phyloP scores from a whole-genome alignment of 1,140 invertebrate genomes.

The Drosophila setifemur region DNA sequence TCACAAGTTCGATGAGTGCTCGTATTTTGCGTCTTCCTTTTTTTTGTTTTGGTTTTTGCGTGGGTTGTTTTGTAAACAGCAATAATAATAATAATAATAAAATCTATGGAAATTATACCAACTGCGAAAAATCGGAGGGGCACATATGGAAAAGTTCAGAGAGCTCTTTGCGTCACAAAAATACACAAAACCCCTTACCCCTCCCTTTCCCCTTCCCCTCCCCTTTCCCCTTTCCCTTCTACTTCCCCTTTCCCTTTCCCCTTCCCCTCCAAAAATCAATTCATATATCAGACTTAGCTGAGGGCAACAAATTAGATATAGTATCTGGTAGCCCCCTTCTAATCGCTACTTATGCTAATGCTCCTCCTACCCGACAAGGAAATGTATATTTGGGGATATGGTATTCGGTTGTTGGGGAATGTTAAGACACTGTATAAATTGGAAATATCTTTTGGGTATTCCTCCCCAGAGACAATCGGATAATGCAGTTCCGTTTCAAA shows the following conservation, averaged over 20 bases:
- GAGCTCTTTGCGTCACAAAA: neutral
- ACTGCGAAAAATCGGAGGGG: too few relatives aligned
- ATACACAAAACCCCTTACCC: neutral
- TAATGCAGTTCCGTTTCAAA: neutral
- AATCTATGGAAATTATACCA: neutral
- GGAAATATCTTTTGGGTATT: constrained; percentile 6
- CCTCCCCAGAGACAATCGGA: too few relatives aligned
- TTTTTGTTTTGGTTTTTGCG: neutral
- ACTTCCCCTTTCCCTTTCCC: too few relatives aligned
- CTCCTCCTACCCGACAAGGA: neutral
- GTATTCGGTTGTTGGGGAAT: constrained; percentile 4
- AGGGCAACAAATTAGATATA: constrained; percentile 41
- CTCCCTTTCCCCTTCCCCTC: too few relatives aligned
- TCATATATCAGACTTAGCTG: constrained; percentile 49
- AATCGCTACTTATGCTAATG: constrained; percentile 53
- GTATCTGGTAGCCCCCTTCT: constrained; percentile 5
- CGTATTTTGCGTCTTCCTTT: too few relatives aligned
- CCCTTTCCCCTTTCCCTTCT: too few relatives aligned
- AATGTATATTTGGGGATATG: neutral
- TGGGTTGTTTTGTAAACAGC: neutral
- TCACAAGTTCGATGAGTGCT: too few relatives aligned
- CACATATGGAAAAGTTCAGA: neutral
- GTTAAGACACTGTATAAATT: constrained; percentile 26
- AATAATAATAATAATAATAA: neutral
- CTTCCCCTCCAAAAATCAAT: too few relatives aligned